A percentile compares a stretch with the other conserved stretches of the same genome.
phyloP scores from a whole-genome alignment of 2,888 invertebrate genomes.

The Oasisia sp. region DNA sequence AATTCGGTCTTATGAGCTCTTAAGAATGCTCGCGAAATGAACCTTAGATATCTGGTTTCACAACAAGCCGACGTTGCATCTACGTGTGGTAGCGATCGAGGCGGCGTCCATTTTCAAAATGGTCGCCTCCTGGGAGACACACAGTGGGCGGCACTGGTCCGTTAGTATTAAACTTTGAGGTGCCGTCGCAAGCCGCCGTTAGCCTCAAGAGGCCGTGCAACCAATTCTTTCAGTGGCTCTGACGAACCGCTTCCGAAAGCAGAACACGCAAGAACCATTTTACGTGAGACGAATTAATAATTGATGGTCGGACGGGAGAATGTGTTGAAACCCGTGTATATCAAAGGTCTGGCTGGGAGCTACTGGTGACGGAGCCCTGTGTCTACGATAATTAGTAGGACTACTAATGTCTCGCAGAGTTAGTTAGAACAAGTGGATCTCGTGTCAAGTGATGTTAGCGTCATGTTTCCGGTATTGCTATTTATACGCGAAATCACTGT shows the following conservation, averaged over 20 bases:
- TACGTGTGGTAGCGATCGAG: not conserved
- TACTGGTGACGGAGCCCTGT: not conserved
- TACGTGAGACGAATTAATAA: not conserved
- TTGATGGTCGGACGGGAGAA: not conserved
- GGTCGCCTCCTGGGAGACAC: not conserved
- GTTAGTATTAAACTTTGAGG: not conserved
- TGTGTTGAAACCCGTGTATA: not conserved
- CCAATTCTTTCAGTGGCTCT: not conserved
- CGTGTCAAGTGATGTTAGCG: not conserved
- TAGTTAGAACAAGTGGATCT: not conserved
- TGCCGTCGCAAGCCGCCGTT: not conserved
- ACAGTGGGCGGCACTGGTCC: not conserved
- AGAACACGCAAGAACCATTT: not conserved
- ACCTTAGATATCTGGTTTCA: not conserved
- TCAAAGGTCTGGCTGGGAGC: not conserved
- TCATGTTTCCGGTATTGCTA: too few relatives aligned
- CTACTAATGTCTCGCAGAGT: not conserved
- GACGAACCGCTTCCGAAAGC: not conserved
- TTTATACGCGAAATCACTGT: too few relatives aligned
- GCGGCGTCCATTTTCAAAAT: not conserved
- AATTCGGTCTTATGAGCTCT: too few relatives aligned
- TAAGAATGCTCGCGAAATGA: too few relatives aligned
- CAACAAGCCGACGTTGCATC: conserved; percentile 5
- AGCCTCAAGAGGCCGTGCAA: not conserved
- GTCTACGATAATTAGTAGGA: not conserved